Conservation (phyloP, 2,797 vertebrate genomes). For the Tenualosa ilisha region DNA sequence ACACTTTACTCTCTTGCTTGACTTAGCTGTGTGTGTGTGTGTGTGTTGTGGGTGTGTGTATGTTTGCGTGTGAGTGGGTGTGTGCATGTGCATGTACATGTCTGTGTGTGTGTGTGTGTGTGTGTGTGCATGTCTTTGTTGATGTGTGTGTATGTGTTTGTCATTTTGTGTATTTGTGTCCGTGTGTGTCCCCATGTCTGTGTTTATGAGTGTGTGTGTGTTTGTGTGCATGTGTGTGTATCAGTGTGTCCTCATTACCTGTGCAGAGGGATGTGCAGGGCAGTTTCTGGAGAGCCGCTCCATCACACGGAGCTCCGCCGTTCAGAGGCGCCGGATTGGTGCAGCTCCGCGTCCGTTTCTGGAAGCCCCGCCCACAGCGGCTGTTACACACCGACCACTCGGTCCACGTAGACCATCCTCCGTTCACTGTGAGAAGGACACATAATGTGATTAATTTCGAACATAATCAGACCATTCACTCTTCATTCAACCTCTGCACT, state of each 20-base stretch:
- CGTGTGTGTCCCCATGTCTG: conserved; percentile 11
- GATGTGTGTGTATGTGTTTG: background rate
- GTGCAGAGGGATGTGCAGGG: conserved; percentile 89
- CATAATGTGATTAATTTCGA: background rate
- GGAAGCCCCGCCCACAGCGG: conserved; percentile 88
- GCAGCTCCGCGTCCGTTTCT: conserved; percentile 91
- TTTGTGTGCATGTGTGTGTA: background rate
- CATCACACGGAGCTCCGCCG: conserved; percentile 88
- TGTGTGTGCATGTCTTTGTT: background rate
- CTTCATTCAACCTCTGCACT: background rate
- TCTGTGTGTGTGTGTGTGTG: background rate
- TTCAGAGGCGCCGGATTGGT: conserved; percentile 93
- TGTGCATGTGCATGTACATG: background rate
- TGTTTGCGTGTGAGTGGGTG: background rate
- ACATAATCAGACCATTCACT: background rate
- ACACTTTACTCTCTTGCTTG: background rate
- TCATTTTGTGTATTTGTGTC: too few relatives aligned
- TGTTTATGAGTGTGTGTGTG: background rate
- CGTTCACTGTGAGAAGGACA: conserved; percentile 76
- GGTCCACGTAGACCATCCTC: conserved; percentile 94
- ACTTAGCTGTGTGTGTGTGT: background rate
- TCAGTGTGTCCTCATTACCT: conserved; percentile 65
- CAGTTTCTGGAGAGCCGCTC: conserved; percentile 88
- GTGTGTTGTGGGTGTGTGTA: background rate
- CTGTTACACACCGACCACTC: conserved; percentile 93